Base-by-base conservation (phyloP, 2,888 invertebrate genomes). In the Strigamia transsilvanica region DNA sequence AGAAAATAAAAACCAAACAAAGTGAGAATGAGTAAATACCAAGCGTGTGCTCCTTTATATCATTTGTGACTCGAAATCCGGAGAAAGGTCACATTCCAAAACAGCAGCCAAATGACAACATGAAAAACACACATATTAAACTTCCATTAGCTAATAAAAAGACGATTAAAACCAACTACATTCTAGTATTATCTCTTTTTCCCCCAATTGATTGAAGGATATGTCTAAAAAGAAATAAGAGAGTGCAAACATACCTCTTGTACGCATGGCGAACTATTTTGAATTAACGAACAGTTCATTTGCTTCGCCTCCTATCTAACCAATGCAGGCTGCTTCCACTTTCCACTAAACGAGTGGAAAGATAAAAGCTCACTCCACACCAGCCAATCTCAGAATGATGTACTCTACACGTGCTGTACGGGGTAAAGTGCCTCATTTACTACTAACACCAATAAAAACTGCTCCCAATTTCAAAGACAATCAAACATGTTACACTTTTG, bases 11-110 rank as follows among this genome's bases (percentile, higher is more conserved):
- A 51, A 51, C 51, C 51, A 51, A 51, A 51, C 51, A 51, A 51
- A 51, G 51, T 51, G 51, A 51, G 51, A 51, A 51, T 51, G 51
- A 51, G 51, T 51, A 51, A 51, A 51, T 51, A 51, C 51, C 51
- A 51, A 51, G 51, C 51, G n/a, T 18, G n/a, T 51, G 51, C 51
- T 51, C 51, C n/a, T 51, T 51, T 51, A 51, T 51, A 51, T n/a
- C n/a, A 51, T n/a, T 51, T 18, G 15, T 51, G 51, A 51, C 51
- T 51, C 51, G 51, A 51, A 51, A 51, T 51, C 51, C 51, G 51
- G 51, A 51, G 51, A 51, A 51, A 51, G 51, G 51, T 51, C 51
- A 51, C 51, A 51, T 51, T 51, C 51, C 51, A 51, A 51, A 51
- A 51, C n/a, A 51, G 51, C 51, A 51, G 51, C 51, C 51, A 51